Evolutionary conservation across 1,140 invertebrate species (phyloP), one percentile per base, ranked within the genome.

Genomic region (Drosophila parabipectinata): DNA sequence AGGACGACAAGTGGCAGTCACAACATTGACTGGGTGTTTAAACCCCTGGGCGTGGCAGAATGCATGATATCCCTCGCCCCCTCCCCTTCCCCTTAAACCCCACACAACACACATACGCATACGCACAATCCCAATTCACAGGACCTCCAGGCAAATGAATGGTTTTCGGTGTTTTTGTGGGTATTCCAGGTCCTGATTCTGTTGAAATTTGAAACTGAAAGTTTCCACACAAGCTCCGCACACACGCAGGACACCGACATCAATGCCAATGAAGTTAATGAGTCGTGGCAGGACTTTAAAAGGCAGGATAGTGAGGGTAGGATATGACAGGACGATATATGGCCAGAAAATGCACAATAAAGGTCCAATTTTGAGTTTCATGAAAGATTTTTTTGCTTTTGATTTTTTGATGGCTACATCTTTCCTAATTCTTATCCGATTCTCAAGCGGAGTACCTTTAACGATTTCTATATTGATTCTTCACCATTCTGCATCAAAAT

Each of bases 21-120:
- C 73, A 71, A 66, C 76, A 83, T 84, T 84, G 76, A 44, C 30
- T 48, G 66, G 80, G 76, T 58, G 58, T 62, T 44, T 59, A 34
- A 28, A 21, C 45, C 37, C 48, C 26, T 6, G 57, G 69, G 69
- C 52, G 61, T 57, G 53, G 61, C 56, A n/a, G 30, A 24, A 14
- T 77, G 53, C 72, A 54, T 75, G 64, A 76, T 69, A 59, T 55
- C 55, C 41, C 8, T 34, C 8, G 9, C 4, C 34, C 34, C 2
- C 34, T 1, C n/a, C 15, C 32, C 26, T 15, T 15, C 15, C 15
- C 15, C 15, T 15, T n/a, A 41, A 30, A 52, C 24, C 21, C 14
- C 28, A 53, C 30, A 54, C n/a, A 39, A n/a, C n/a, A 34, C 14
- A 12, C 26, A 28, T 18, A 53, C 28, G 47, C 9, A 39, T n/a